Evolutionary conservation across 2,888 invertebrate genomes (phyloP).

Genomic region (Zygothrica quintamaculata): DNA sequence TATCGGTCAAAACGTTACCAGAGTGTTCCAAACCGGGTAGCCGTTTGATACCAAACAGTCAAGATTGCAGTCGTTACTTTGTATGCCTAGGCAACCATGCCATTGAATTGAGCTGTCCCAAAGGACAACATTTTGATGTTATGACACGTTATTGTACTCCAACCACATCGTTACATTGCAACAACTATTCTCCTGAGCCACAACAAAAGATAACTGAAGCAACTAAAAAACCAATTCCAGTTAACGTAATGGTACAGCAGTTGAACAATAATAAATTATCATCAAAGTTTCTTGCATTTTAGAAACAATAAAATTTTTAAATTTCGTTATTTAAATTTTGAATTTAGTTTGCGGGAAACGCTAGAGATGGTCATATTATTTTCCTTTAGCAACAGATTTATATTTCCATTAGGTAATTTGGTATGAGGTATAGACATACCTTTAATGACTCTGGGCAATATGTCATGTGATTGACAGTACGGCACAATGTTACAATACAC

Average conservation of each 20-base stretch:
- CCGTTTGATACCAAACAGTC: constrained; percentile 44
- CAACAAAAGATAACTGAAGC: not conserved
- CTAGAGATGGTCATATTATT: not conserved
- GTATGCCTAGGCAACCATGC: constrained; percentile 56
- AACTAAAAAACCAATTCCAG: not conserved
- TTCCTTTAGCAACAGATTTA: not conserved
- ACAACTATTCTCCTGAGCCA: not conserved
- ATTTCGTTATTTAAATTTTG: not conserved
- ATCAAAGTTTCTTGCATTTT: constrained; percentile 47
- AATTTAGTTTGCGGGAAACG: not conserved
- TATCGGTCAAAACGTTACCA: constrained; percentile 11
- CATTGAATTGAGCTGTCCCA: constrained; percentile 58
- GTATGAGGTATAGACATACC: constrained; percentile 70
- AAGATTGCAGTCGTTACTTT: constrained; percentile 66
- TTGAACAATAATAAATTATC: constrained; percentile 47
- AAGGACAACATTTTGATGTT: constrained; percentile 60
- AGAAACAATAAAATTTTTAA: constrained; percentile 15
- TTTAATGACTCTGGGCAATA: constrained; percentile 94
- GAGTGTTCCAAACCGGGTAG: constrained; percentile 41
- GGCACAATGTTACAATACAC: constrained; percentile 93
- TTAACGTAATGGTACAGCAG: not conserved
- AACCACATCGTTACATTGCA: constrained; percentile 18
- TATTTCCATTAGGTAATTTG: not conserved
- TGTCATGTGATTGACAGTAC: constrained; percentile 92
- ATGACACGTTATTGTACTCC: constrained; percentile 27